A percentile compares a stretch with the other conserved stretches of the same genome.
These are phyloP conservation scores for Drosophila albomicans DNA, from an alignment of 1,140 invertebrate genomes.

Conservation along the genomic window DNA sequence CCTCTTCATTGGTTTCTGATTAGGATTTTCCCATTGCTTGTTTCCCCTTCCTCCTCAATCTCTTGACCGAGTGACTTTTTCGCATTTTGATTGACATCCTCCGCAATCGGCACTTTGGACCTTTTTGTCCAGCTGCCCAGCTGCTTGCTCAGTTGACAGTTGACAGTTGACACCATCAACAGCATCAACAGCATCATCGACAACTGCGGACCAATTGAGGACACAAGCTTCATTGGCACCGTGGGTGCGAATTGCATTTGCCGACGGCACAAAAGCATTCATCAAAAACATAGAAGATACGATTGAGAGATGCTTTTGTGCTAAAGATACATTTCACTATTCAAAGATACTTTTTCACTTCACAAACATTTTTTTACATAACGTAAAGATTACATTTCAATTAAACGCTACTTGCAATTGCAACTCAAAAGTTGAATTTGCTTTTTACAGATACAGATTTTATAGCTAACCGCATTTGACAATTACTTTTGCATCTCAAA, in stretches of 20 bases:
- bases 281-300: too few species aligned
- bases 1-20: conserved; percentile 53
- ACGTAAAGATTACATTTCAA: too few species aligned
- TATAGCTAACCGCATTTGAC: too few species aligned
- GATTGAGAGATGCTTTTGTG: too few species aligned
- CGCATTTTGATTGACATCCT: conserved; percentile 64
- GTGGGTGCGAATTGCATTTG: too few species aligned
- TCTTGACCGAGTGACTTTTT: conserved; percentile 54
- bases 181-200: background rate
- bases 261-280: too few species aligned
- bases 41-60: background rate
- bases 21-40: conserved; percentile 46
- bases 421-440: too few species aligned
- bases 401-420: too few species aligned
- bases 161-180: conserved; percentile 11
- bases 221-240: background rate
- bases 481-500: too few species aligned
- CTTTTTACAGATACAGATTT: too few species aligned
- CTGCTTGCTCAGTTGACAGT: conserved; percentile 4
- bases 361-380: too few species aligned
- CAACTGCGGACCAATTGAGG: conserved; percentile 2
- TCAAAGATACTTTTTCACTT: background rate
- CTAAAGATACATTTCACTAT: too few species aligned
- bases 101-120: conserved; percentile 46
- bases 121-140: background rate